Base-by-base conservation (phyloP, 2,113 vertebrate species). In the Neodontobutis hainanensis region DNA sequence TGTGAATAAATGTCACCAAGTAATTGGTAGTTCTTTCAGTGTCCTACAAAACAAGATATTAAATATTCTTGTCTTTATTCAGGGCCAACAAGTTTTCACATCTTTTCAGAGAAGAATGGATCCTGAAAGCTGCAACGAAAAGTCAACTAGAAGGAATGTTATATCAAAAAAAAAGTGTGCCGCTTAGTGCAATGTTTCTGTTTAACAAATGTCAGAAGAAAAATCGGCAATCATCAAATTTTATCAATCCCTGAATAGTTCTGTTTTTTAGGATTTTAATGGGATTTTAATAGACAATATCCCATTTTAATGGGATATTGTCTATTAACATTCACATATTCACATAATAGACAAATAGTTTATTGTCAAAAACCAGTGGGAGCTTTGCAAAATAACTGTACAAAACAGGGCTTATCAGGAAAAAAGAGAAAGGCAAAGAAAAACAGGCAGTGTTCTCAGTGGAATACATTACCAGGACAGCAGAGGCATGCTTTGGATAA, bases 381-480 rank as follows among this genome's bases (percentile, higher is more conserved):
- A 59, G 53, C 15, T 63, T 58, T 64, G 40, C 38, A 66, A 65
- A 82, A 65, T 48, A 16, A 53, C 12, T 70, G 56, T 6, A 61
- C 12, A 65, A 78, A 61, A 74, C 60, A 71, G 35, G 36, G 68
- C 48, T 77, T 79, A 58, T 51, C 11, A 14, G 12, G 8, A 35
- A 60, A 50, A 60, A 76, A 11, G 3, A 57, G 61, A 65, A 80
- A 70, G 60, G 60, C 43, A 69, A 84, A 79, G 73, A 57, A 80
- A 86, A 87, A 86, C 75, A 61, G 71, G 61, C 35, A 81, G 68
- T 62, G 44, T 82, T 70, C 88, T 87, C 88, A 36, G 81, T 48
- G 77, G 86, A 87, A 88, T 85, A 88, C 77, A 88, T 86, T 85
- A 84, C 68, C 68, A 46, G 81, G 82, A 88, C 86, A 81, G 78